A percentile compares a stretch with the other conserved stretches of the same genome.
phyloP scores from a whole-genome alignment of 2,797 vertebrate species.

The Myoxocephalus aenaeus region DNA sequence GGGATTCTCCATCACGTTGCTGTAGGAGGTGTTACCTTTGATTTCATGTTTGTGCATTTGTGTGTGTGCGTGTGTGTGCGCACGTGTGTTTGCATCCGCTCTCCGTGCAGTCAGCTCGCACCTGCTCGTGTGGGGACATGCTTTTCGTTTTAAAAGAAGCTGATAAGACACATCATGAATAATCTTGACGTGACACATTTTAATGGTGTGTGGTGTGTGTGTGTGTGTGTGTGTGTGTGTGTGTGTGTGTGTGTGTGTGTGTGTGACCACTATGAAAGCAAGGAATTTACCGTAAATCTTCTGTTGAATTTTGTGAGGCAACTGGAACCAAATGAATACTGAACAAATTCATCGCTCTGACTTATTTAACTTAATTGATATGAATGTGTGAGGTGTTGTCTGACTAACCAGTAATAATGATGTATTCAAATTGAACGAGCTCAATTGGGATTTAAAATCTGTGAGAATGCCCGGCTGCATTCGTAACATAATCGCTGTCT shows the following conservation, averaged over 20 bases:
- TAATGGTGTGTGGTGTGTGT: background rate
- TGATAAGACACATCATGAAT: background rate
- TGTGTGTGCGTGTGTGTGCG: background rate
- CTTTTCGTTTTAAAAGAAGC: background rate
- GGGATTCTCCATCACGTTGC: slow-evolving; percentile 7
- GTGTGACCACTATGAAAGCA: background rate
- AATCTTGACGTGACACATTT: background rate
- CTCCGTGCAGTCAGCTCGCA: background rate
- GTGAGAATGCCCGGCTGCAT: background rate
- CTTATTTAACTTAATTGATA: background rate
- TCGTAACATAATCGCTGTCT: background rate
- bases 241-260: background rate
- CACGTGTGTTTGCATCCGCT: background rate
- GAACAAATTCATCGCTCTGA: background rate
- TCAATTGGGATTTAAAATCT: background rate
- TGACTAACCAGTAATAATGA: background rate
- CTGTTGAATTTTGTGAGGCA: background rate
- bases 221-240: background rate
- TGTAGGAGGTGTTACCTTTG: slow-evolving; percentile 22
- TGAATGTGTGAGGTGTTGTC: background rate
- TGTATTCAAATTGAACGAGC: background rate
- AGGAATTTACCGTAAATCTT: background rate
- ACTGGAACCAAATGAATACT: background rate
- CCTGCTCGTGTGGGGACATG: background rate
- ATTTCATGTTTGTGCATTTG: background rate